phyloP scores from a whole-genome alignment of 2,797 vertebrate species.

The Hylomyscus alleni region DNA sequence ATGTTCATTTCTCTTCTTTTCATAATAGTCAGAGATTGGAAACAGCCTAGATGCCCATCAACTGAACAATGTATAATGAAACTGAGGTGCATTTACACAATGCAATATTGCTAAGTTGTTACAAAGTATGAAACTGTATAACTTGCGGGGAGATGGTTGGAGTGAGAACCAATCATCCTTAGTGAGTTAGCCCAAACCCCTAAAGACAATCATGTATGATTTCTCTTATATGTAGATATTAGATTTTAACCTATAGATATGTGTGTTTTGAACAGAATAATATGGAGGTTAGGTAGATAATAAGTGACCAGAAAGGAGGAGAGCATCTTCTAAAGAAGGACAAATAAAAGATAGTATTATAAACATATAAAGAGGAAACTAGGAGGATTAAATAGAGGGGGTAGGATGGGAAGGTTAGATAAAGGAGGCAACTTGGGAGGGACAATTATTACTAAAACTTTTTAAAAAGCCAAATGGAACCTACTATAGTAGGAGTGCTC shows the following conservation, averaged over 20 bases:
- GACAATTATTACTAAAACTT: neutral
- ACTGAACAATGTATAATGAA: neutral
- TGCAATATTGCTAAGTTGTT: neutral
- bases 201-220: too few relatives aligned
- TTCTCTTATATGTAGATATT: neutral
- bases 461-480: neutral
- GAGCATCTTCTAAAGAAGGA: neutral
- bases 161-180: neutral
- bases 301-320: neutral
- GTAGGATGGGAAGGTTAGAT: neutral
- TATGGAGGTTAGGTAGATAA: too few relatives aligned
- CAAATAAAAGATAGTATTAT: neutral
- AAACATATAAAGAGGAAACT: neutral
- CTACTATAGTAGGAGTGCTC: neutral
- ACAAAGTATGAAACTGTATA: neutral
- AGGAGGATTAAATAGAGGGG: neutral
- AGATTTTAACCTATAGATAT: neutral
- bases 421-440: neutral
- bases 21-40: neutral
- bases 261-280: neutral
- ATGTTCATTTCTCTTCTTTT: neutral
- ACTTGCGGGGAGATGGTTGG: neutral
- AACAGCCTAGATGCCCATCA: neutral
- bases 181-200: neutral
- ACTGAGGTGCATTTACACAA: neutral